Evolutionary conservation across 2,888 invertebrate species (phyloP).

Genomic region (Eupeodes luniger): DNA sequence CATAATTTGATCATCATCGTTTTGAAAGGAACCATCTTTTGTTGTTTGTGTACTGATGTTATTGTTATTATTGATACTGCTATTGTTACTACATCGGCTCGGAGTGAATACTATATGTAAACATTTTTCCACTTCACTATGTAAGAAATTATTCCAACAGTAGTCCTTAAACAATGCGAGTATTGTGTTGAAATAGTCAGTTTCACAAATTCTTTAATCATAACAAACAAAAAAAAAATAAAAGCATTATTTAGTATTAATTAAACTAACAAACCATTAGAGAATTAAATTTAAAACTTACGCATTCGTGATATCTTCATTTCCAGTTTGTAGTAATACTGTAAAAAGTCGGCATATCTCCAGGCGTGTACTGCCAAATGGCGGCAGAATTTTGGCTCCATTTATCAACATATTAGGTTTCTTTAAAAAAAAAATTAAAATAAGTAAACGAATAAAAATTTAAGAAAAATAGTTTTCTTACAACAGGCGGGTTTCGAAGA

Average conservation of each 20-base stretch:
- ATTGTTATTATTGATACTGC: conserved; percentile 79
- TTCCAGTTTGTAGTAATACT: conserved; percentile 90
- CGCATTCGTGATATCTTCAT: conserved; percentile 89
- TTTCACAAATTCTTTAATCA: conserved; percentile 81
- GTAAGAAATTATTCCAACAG: conserved; percentile 97
- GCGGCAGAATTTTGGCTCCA: conserved; percentile 89
- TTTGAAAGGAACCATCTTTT: conserved; percentile 78
- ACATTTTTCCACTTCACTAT: conserved; percentile 94
- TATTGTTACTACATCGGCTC: conserved; percentile 80
- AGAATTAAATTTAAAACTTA: conserved; percentile 81
- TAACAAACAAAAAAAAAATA: neutral
- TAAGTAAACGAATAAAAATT: neutral
- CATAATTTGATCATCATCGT: conserved; percentile 70
- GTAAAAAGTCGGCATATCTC: conserved; percentile 92
- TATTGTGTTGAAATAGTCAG: conserved; percentile 87
- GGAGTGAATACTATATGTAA: conserved; percentile 88
- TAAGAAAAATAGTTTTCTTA: conserved; percentile 81
- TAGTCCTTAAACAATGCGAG: conserved; percentile 95
- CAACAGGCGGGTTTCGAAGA: conserved; percentile 88
- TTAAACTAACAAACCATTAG: neutral
- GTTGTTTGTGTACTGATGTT: conserved; percentile 78
- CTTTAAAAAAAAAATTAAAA: conserved; percentile 77
- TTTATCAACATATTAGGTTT: conserved; percentile 89
- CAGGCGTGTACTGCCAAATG: conserved; percentile 91
- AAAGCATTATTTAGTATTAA: neutral